Evolutionary conservation across 2,888 invertebrate species (phyloP), one percentile per base, ranked within the genome.

Genomic region (Shargacucullia verbasci): DNA sequence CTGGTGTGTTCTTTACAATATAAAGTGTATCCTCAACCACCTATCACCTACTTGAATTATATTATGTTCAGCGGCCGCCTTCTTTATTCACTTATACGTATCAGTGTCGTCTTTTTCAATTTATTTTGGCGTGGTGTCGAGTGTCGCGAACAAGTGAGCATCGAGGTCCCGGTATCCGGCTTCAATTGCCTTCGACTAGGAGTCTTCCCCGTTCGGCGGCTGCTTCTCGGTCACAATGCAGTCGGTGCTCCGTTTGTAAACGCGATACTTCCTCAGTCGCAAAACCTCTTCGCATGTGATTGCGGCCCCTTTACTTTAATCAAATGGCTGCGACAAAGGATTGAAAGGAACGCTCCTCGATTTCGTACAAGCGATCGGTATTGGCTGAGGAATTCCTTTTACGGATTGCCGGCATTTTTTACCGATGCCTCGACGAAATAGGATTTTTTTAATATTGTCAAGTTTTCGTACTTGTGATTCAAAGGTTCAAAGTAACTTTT

Each of bases 261-360:
- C 85, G 91, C 88, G 94, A 94, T 94, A 94, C 94, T 94, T 94
- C 94, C 94, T 90, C 84, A 87, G 82, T 84, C 80, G 83, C 85
- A 81, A 82, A 88, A 86, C 85, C 84, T 85, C 83, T 88, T 81
- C 87, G 86, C 88, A 87, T 91, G 86, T 89, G 91, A 92, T 90
- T 91, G 90, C 88, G 91, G 91, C 88, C 84, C 88, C 88, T 91
- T 91, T 89, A 87, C 89, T 89, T 92, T 93, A 92, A 93, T 93
- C 92, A 93, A 92, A 94, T 90, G 86, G 84, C 86, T 86, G 82
- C 88, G 88, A 93, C 93, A 93, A 94, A 93, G 93, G 92, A 89
- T 92, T 92, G 91, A 90, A 93, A 87, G 86, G 89, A 91, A 88
- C 84, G 86, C 86, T 87, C 77, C 85, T 87, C 88, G 84, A 90